Conservation (phyloP, 1,140 invertebrate genomes). For the Saccostrea cuccullata region DNA sequence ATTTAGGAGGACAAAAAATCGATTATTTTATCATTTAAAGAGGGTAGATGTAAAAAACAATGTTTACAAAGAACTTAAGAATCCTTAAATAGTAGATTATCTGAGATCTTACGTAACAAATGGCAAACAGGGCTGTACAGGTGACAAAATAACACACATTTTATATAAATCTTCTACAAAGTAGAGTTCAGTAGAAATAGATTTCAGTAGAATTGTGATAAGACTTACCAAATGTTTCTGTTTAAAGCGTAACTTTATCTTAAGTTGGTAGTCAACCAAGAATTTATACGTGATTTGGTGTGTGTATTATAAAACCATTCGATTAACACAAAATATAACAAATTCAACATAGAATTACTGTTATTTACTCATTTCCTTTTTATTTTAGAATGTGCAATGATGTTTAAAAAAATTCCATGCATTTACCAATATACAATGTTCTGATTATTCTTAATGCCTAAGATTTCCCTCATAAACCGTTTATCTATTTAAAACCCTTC, state of each 20-base stretch:
- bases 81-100: background rate
- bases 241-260: background rate
- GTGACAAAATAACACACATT: background rate
- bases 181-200: background rate
- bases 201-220: conserved; percentile 4
- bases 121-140: background rate
- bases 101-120: background rate
- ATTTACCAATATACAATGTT: no score
- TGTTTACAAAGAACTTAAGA: background rate
- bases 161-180: background rate
- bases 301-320: no score
- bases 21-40: background rate
- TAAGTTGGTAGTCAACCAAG: background rate
- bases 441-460: no score
- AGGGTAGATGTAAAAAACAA: background rate
- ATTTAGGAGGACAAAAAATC: background rate
- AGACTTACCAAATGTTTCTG: background rate
- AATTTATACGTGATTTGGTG: no score
- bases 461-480: no score
- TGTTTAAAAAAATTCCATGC: no score
- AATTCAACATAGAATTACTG: no score
- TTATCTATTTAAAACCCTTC: no score
- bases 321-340: no score
- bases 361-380: no score
- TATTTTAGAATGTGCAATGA: no score